Evolutionary conservation across 2,113 vertebrate genomes (phyloP).

Genomic region (Plecturocebus donacophilus): DNA sequence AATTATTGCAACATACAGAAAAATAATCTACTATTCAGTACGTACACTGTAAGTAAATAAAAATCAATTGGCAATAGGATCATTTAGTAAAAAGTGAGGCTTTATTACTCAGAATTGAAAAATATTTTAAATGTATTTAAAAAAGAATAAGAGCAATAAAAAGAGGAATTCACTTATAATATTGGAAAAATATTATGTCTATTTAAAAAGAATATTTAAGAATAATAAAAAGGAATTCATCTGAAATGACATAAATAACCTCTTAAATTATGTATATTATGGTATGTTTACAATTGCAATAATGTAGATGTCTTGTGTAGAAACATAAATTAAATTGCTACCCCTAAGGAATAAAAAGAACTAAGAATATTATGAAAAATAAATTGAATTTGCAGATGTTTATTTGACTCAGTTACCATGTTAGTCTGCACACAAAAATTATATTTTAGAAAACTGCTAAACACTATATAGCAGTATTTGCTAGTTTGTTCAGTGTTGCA

Average conservation of each 20-base stretch:
- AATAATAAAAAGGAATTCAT: slow-evolving; percentile 46
- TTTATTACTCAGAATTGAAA: slow-evolving; percentile 28
- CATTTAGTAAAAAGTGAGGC: slow-evolving; percentile 36
- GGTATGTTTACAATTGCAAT: background rate
- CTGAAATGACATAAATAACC: slow-evolving; percentile 34
- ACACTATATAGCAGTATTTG: slow-evolving; percentile 45
- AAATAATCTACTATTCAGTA: background rate
- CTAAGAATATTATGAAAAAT: slow-evolving; percentile 56
- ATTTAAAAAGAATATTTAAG: background rate
- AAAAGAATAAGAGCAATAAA: background rate
- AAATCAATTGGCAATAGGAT: background rate
- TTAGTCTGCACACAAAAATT: slow-evolving; percentile 37
- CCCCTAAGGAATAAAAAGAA: background rate
- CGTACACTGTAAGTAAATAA: background rate
- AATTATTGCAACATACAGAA: background rate
- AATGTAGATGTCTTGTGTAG: background rate
- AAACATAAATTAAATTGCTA: slow-evolving; percentile 41
- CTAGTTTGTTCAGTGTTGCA: slow-evolving; percentile 54
- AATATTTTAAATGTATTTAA: slow-evolving; percentile 60
- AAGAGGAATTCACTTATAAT: no score
- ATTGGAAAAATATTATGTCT: no score
- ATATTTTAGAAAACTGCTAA: slow-evolving; percentile 56
- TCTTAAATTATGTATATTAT: background rate
- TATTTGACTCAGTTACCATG: slow-evolving; percentile 51
- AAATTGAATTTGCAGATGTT: slow-evolving; percentile 50